Base-by-base conservation (phyloP, 2,113 vertebrate genomes). In the Pseudopipra pipra region DNA sequence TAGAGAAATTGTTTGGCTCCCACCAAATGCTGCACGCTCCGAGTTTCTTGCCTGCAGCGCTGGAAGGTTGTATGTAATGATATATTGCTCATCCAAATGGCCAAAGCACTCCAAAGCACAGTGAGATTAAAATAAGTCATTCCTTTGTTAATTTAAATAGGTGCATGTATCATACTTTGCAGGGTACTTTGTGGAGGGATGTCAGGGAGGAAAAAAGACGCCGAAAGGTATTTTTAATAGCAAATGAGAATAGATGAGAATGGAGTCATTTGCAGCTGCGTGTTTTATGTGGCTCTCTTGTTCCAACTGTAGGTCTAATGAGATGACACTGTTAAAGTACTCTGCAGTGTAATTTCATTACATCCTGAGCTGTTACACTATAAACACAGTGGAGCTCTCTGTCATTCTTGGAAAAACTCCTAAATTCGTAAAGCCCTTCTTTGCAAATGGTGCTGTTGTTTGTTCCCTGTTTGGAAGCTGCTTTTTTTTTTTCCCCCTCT, bases 111-210 rank as follows among this genome's bases (percentile, higher is more conserved):
- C 97, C 98, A 98, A 98, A 99, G 99, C 99, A 97, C 98, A 98
- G 98, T 96, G 98, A 98, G 99, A 99, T 99, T 99, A 99, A 99
- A 99, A 98, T 98, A 99, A 98, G 98, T 98, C 98, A 98, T 99
- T 99, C 98, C 98, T 99, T 99, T 99, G 99, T 99, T 99, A 99
- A 99, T 99, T 99, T 99, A 99, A 99, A 99, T 99, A 99, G 99
- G 98, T 99, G 99, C 99, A 99, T 99, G 98, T 98, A 99, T 99
- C 99, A 99, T 98, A 99, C 98, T 99, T 99, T 99, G 98, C 98
- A 85, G 97, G 98, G 98, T 98, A 98, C 98, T 98, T 98, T 98
- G 98, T 98, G 98, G 96, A 84, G 98, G 98, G 98, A 98, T 98
- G 98, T 98, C 98, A 98, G 98, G 97, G 97, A 98, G 98, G 97